Conservation (phyloP, 2,113 vertebrate species). For the Chlorodrepanis virens region DNA sequence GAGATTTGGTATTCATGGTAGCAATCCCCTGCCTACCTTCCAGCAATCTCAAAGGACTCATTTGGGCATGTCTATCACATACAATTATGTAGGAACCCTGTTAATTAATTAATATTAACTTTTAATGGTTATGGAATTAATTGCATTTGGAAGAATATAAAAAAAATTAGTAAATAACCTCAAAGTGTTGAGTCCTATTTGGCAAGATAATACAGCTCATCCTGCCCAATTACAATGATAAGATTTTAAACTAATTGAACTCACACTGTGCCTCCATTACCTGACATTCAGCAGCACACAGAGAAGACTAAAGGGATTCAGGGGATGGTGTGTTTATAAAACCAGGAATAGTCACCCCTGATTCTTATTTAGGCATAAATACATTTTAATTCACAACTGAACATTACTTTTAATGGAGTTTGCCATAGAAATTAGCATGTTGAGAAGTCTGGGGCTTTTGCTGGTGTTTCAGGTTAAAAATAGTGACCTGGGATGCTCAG, state of each 20-base stretch:
- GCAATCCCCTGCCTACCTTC: not conserved
- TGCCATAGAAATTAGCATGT: not conserved
- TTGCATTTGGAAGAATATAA: slow-evolving; percentile 30
- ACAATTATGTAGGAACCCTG: not conserved
- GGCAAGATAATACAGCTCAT: slow-evolving; percentile 29
- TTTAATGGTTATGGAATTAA: slow-evolving; percentile 26
- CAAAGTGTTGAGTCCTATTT: slow-evolving; percentile 33
- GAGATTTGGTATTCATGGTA: not conserved
- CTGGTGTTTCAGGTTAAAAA: slow-evolving; percentile 21
- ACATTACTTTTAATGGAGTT: not conserved
- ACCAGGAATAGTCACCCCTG: not conserved
- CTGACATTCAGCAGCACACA: not conserved
- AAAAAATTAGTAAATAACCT: slow-evolving; percentile 59
- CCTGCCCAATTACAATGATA: slow-evolving; percentile 53
- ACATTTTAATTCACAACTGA: not conserved
- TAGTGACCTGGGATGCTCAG: slow-evolving; percentile 2
- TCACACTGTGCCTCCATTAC: slow-evolving; percentile 52
- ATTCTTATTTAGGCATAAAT: slow-evolving; percentile 20
- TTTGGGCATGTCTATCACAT: slow-evolving; percentile 16
- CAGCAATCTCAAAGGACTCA: not conserved
- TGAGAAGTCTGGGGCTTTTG: not conserved
- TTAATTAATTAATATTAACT: slow-evolving; percentile 55
- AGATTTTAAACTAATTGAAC: slow-evolving; percentile 58
- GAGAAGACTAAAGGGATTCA: slow-evolving; percentile 36
- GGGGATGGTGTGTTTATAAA: not conserved